Evolutionary conservation across 1,140 invertebrate species (phyloP), one percentile per base, ranked within the genome.

Genomic region (Zaprionus vittiger): DNA sequence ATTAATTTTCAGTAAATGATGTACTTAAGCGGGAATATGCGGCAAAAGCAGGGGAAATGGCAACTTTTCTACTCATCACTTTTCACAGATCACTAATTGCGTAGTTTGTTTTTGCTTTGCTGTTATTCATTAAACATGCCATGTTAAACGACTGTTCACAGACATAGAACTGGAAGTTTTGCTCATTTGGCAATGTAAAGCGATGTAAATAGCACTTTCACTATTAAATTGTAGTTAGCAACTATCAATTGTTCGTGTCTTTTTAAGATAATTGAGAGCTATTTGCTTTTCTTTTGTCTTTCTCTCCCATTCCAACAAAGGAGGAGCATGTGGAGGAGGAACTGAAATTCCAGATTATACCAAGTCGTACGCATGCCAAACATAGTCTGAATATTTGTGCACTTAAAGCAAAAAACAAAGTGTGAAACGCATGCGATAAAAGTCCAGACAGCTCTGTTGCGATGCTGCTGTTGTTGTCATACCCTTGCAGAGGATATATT

Each of bases 381-480:
- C 74, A 89, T 87, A 79, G 68, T 59, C 44, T 57, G 81, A 63
- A 87, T 87, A 81, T 73, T 78, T 71, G 59, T 52, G 55, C 64
- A 63, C 65, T 63, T 56, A 63, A 56, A 56, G 22, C 7, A 44
- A 60, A 11, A 59, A 67, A 80, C 72, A 80, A 81, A 84, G 84
- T 87, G 84, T 89, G 85, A 87, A 89, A 81, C 81, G 73, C 81
- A 83, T 87, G 84, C 69, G 74, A 79, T 89, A 85, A 85, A 83
- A 75, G 76, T 70, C 70, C 55, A 31, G 54, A 37, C 49, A 52
- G 26, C 24, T 59, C 49, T 34, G 56, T 57, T 41, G 38, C 5
- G 22, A 4, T 65, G 68, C 28, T 12, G 47, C 26, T 52, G 34
- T 20, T 38, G 57, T 12, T 37, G 49, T 22, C n/a, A 31, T 31